These are phyloP conservation scores for Rotaria magnacalcarata DNA, from an alignment of 2,888 invertebrate genomes.

Conservation along the genomic window DNA sequence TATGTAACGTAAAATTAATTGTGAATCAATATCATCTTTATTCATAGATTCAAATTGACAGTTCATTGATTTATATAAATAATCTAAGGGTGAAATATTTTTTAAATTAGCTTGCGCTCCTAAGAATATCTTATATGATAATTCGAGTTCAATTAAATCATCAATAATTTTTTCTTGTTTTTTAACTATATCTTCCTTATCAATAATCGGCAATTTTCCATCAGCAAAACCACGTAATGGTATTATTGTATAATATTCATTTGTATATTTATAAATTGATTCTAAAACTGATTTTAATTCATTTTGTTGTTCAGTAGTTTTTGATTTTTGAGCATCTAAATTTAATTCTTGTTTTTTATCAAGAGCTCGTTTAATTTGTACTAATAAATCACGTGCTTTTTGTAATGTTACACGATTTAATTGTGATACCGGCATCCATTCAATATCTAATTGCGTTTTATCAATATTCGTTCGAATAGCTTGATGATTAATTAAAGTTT, in stretches of 20 bases:
- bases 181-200: constrained; percentile 52
- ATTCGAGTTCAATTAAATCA: constrained; percentile 58
- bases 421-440: constrained; percentile 58
- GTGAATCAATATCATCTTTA: constrained; percentile 58
- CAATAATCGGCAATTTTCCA: constrained; percentile 58
- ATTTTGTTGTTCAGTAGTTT: constrained; percentile 51
- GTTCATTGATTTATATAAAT: constrained; percentile 60
- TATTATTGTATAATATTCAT: constrained; percentile 61
- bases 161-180: constrained; percentile 54
- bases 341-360: constrained; percentile 48
- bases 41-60: constrained; percentile 58
- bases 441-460: constrained; percentile 52
- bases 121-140: constrained; percentile 58
- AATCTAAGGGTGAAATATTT: constrained; percentile 60
- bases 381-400: constrained; percentile 56
- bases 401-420: constrained; percentile 56
- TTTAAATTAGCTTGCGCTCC: constrained; percentile 57
- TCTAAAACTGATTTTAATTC: constrained; percentile 48
- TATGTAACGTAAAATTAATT: constrained; percentile 49
- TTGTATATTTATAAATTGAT: constrained; percentile 58
- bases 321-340: constrained; percentile 46
- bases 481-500: constrained; percentile 6
- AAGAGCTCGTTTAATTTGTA: constrained; percentile 46
- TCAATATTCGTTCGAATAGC: not conserved
- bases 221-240: constrained; percentile 60